Evolutionary conservation across 2,797 vertebrate genomes (phyloP).

Genomic region (Lophotriccus pileatus): DNA sequence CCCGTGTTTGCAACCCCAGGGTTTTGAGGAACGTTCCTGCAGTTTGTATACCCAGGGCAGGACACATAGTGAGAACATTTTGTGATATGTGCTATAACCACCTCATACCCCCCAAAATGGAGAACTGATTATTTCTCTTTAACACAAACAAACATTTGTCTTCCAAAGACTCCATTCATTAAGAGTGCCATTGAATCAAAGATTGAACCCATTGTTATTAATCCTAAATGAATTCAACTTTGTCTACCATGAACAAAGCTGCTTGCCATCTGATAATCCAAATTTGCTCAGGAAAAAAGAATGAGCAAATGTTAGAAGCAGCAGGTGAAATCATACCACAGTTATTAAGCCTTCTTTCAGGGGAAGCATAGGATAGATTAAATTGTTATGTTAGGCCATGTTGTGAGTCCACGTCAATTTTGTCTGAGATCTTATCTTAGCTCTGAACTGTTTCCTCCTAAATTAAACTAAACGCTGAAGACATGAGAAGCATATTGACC

Average conservation of each 20-base stretch:
- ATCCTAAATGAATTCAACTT: slow-evolving; percentile 45
- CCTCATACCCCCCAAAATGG: neutral
- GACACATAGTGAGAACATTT: neutral
- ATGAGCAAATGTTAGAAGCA: slow-evolving; percentile 45
- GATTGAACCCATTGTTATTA: slow-evolving; percentile 26
- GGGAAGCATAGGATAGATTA: slow-evolving; percentile 53
- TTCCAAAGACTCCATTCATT: slow-evolving; percentile 19
- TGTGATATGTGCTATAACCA: neutral
- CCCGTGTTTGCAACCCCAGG: neutral
- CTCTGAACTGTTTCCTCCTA: slow-evolving; percentile 56
- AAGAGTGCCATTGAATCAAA: neutral
- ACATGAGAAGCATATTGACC: slow-evolving; percentile 54
- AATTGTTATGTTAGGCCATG: slow-evolving; percentile 67
- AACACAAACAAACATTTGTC: slow-evolving; percentile 40
- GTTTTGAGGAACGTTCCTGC: neutral
- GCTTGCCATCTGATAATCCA: slow-evolving; percentile 42
- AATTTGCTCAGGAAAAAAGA: slow-evolving; percentile 55
- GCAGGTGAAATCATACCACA: slow-evolving; percentile 61
- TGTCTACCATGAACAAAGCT: slow-evolving; percentile 47
- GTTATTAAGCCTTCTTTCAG: slow-evolving; percentile 56
- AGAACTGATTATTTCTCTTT: slow-evolving; percentile 26
- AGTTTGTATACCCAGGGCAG: neutral
- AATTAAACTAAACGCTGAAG: slow-evolving; percentile 60
- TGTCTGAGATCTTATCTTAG: slow-evolving; percentile 61
- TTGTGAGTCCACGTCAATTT: slow-evolving; percentile 56